Evolutionary conservation across 2,888 invertebrate species (phyloP), one percentile per base, ranked within the genome.

Genomic region (Sphaeridia pumilis): DNA sequence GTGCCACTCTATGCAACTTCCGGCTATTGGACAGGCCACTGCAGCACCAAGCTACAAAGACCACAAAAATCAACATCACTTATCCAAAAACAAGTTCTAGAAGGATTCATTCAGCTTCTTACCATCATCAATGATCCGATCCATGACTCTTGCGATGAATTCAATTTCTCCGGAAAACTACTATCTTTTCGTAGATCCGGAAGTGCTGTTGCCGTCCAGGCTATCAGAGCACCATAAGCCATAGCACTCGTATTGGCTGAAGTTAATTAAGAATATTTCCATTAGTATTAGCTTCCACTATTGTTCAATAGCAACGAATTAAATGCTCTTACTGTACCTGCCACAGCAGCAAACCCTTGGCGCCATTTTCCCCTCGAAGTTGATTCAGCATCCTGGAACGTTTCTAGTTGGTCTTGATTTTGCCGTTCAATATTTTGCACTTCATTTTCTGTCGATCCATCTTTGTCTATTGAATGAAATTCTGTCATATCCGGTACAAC

Each of bases 351-450:
- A 17, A 38, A 17, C 5, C 12, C 5, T 20, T 38, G 38, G 5
- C 38, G 7, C 38, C 5, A 5, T 17, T 20, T 38, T 38, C 38
- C 38, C 10, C 38, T 14, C 17, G 38, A 5, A 17, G 12, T 38
- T 7, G 38, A 38, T 17, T 5, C 38, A 5, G 31, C 7, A 31
- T 31, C n/a, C 89, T 88, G 10, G 82, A n/a, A n/a, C n/a, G n/a
- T n/a, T n/a, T n/a, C n/a, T n/a, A n/a, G n/a, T n/a, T n/a, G n/a
- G n/a, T n/a, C n/a, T n/a, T n/a, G n/a, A n/a, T n/a, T n/a, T n/a
- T n/a, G n/a, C n/a, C n/a, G n/a, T n/a, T n/a, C n/a, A n/a, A n/a
- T n/a, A n/a, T n/a, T n/a, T n/a, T n/a, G n/a, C n/a, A n/a, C n/a
- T n/a, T n/a, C n/a, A n/a, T n/a, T n/a, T n/a, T n/a, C n/a, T n/a